Evolutionary conservation across 2,888 invertebrate genomes (phyloP), one percentile per base, ranked within the genome.

Genomic region (Metopia argyrocephala): DNA sequence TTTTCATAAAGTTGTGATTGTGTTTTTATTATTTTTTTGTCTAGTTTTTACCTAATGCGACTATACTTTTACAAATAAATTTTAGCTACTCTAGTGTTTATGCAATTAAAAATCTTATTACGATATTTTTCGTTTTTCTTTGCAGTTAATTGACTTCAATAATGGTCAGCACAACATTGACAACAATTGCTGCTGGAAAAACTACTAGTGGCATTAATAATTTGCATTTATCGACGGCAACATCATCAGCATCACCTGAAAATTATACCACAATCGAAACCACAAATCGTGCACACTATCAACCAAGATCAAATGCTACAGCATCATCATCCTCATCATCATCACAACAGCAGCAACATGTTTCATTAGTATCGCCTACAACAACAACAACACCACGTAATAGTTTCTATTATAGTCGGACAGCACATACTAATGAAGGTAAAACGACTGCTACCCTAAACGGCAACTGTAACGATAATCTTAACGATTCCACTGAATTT

Each of bases 161-260:
- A 90, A 90, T 90, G 90, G 90, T 90, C 87, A 90, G 90, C 88
- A 89, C 90, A 89, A 88, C 90, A 89, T 89, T 90, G 89, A 88
- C 90, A 85, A 89, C 90, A 87, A 89, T 89, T 86, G 89, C 90
- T 88, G 87, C 90, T 86, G 88, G 88, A 89, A 89, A 89, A 88
- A 86, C 88, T 85, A 88, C 89, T 87, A 89, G 89, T 89, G 86
- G 90, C 87, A 78, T 81, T 78, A 81, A 81, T 75, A 81, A 78
- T 66, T 81, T 81, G 66, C 78, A 81, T 75, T 70, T 78, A 65
- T 70, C 76, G 50, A 56, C 71, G 86, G 82, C 86, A 86, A 79
- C 69, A 69, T 83, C 82, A 84, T 59, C 64, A 28, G 50, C 78
- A 76, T 69, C 83, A 78, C 61, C 83, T 50, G 78, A 80, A 18